A percentile compares a stretch with the other conserved stretches of the same genome.
Conservation (phyloP, 2,888 invertebrate species). For the Eristalis intricaria region DNA sequence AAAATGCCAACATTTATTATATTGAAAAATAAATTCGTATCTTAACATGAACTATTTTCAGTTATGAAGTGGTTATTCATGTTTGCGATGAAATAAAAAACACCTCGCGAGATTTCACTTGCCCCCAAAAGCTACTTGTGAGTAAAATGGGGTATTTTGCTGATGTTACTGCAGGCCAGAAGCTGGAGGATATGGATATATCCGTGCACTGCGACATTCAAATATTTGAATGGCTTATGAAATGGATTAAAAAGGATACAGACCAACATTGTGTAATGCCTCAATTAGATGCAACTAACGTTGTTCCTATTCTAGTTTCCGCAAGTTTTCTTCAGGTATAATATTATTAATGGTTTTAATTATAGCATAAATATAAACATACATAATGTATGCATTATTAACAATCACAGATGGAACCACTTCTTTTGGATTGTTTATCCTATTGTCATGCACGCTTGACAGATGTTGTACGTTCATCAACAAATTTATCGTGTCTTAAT, state of each 20-base stretch:
- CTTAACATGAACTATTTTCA: constrained; percentile 74
- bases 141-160: constrained; percentile 98
- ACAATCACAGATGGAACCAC: constrained; percentile 89
- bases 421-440: constrained; percentile 91
- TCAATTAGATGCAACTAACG: constrained; percentile 89
- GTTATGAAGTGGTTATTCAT: constrained; percentile 94
- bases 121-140: constrained; percentile 92
- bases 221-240: constrained; percentile 98
- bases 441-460: constrained; percentile 94
- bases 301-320: constrained; percentile 95
- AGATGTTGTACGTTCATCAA: constrained; percentile 92
- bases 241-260: constrained; percentile 93
- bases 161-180: constrained; percentile 91
- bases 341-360: neutral
- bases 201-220: constrained; percentile 98
- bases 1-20: too few relatives aligned
- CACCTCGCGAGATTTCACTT: constrained; percentile 93
- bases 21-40: neutral
- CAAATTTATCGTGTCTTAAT: constrained; percentile 93
- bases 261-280: constrained; percentile 82
- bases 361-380: neutral
- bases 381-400: neutral
- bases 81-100: constrained; percentile 97
- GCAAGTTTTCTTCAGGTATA: constrained; percentile 92
- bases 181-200: constrained; percentile 95